Conservation (phyloP, 2,797 vertebrate species). For the Microctenopoma lineatum region DNA sequence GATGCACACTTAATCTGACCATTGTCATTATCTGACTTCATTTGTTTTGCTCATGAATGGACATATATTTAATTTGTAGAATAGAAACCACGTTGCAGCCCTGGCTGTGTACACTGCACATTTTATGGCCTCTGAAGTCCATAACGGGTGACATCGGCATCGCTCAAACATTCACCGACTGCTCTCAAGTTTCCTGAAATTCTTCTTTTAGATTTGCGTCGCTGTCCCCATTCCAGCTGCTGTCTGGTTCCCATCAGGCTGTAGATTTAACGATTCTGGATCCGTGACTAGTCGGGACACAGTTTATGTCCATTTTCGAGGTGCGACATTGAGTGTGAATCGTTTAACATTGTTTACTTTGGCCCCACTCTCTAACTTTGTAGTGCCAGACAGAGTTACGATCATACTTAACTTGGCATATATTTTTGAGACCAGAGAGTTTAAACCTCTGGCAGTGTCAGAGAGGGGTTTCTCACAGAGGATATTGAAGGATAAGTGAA, state of each 20-base stretch:
- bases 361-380: neutral
- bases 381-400: constrained; percentile 28
- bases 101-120: constrained; percentile 11
- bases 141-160: constrained; percentile 70
- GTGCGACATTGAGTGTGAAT: no score
- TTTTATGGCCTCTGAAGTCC: constrained; percentile 55
- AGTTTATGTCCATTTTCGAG: no score
- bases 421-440: constrained; percentile 25
- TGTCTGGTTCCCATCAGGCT: constrained; percentile 57
- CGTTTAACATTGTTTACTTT: no score
- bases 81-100: constrained; percentile 18
- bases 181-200: constrained; percentile 64
- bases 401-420: constrained; percentile 39
- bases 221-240: constrained; percentile 39
- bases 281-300: no score
- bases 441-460: constrained; percentile 19
- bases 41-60: constrained; percentile 11
- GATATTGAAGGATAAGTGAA: constrained; percentile 32
- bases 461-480: neutral
- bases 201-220: constrained; percentile 42
- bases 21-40: constrained; percentile 8
- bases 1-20: no score
- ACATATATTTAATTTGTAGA: neutral
- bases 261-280: no score
- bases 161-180: constrained; percentile 63